phyloP scores from a whole-genome alignment of 2,888 invertebrate genomes.

The Thyatira batis region DNA sequence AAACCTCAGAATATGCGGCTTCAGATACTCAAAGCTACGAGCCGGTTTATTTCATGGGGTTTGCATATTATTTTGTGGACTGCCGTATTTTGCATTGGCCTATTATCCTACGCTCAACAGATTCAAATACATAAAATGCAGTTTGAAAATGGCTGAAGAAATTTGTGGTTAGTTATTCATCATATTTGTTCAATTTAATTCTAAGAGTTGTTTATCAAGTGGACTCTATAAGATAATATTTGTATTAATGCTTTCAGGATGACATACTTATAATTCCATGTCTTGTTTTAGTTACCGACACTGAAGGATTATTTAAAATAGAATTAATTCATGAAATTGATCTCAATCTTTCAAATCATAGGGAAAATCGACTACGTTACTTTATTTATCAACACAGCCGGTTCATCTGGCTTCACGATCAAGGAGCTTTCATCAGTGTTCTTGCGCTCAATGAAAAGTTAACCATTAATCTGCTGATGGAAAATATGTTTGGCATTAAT shows the following conservation, averaged over 20 bases:
- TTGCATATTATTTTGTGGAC: constrained; percentile 75
- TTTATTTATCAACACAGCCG: constrained; percentile 82
- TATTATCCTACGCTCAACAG: constrained; percentile 82
- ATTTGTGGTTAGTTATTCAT: constrained; percentile 75
- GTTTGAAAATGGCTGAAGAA: constrained; percentile 79
- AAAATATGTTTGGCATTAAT: constrained; percentile 77
- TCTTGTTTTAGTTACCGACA: constrained; percentile 71
- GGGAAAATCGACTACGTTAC: constrained; percentile 73
- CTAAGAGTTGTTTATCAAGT: background rate
- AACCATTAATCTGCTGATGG: constrained; percentile 74
- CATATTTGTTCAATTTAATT: too few relatives aligned
- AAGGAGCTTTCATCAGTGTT: constrained; percentile 73
- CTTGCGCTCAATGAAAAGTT: constrained; percentile 73
- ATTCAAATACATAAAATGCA: constrained; percentile 80
- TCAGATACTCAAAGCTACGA: constrained; percentile 68
- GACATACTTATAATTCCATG: background rate
- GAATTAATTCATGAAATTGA: constrained; percentile 68
- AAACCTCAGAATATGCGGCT: constrained; percentile 78
- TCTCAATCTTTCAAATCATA: constrained; percentile 67
- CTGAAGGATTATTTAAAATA: constrained; percentile 68
- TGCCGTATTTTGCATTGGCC: constrained; percentile 81
- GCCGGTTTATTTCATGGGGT: constrained; percentile 74
- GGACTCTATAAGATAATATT: background rate
- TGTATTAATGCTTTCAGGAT: background rate
- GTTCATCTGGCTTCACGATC: constrained; percentile 80